Base-by-base conservation (phyloP, 2,888 invertebrate species). In the Smittia sp. region DNA sequence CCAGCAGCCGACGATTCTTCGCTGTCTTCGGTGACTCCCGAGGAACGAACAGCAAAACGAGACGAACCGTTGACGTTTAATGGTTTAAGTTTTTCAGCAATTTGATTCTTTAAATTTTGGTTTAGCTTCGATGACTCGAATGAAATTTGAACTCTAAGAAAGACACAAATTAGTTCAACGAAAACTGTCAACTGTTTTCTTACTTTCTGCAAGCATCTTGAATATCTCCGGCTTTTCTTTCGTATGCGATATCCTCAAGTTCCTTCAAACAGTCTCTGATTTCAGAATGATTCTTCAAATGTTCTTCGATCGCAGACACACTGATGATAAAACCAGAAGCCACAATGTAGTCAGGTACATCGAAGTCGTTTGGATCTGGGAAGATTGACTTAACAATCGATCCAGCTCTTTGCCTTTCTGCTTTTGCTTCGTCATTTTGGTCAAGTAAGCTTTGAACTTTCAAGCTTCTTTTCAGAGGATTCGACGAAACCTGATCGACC, bases 1-100 rank as follows among this genome's bases (percentile, higher is more conserved):
- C 94, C 94, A 0, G 94, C 94, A 1, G 91, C 89, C 0, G 93
- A 93, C 11, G 91, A 82, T 67, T 91, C 91, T 75, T 89, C 88
- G 6, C 90, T 88, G 80, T 94, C 94, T 83, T 94, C 94, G 2
- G 90, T 90, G 58, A 91, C 86, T 13, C 90, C 92, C 76, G 85
- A 84, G 1, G 92, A 90, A 77, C 90, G 83, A 1, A 91, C 88
- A 0, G 91, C 90, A 80, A 88, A 88, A 62, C 83, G 20, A 15
- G 62, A 38, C 9, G 54, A 24, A 1, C n/a, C 39, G 15, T 72
- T 62, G 15, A 38, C 27, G 27, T 72, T 72, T 1, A 72, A 62
- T n/a, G 38, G 58, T 2, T 62, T 38, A 6, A 72, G 18, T 58
- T 62, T 58, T 27, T 76, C 72, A 1, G 75, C 54, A 65, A 84